These are phyloP conservation scores for Sebastes elongatus DNA, from an alignment of 2,797 vertebrate genomes.

Conservation along the genomic window DNA sequence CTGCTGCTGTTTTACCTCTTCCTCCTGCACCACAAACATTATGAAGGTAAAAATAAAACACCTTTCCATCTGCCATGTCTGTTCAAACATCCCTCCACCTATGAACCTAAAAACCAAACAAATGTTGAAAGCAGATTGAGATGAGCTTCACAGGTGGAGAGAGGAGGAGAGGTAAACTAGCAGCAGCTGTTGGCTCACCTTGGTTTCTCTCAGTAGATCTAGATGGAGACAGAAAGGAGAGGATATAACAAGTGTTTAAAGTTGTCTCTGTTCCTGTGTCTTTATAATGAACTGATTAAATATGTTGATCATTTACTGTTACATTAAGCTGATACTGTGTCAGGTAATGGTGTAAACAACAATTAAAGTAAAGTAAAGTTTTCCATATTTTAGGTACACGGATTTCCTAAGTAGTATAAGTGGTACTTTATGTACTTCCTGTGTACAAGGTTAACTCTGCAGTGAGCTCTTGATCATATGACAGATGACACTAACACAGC, in stretches of 20 bases:
- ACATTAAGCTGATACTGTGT: too few relatives aligned
- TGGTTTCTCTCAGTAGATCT: background rate
- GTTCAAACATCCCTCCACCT: background rate
- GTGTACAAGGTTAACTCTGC: background rate
- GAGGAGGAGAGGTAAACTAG: background rate
- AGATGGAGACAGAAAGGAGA: background rate
- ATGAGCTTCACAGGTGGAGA: background rate
- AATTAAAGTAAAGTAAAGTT: too few relatives aligned
- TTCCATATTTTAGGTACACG: background rate
- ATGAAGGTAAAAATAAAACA: background rate
- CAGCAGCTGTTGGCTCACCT: background rate
- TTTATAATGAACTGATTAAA: background rate
- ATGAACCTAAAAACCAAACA: too few relatives aligned
- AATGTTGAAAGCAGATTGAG: background rate
- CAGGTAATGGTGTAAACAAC: too few relatives aligned
- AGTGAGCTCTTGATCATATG: too few relatives aligned
- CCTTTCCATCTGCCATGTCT: background rate
- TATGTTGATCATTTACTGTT: too few relatives aligned
- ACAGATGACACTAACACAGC: too few relatives aligned
- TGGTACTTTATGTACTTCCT: background rate
- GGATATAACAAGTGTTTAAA: background rate
- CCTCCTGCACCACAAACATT: background rate
- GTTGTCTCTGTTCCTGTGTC: background rate
- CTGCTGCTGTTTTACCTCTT: background rate
- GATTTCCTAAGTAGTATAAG: too few relatives aligned